phyloP scores from a whole-genome alignment of 2,113 vertebrate genomes.

The Epinephelus cyanopodus region DNA sequence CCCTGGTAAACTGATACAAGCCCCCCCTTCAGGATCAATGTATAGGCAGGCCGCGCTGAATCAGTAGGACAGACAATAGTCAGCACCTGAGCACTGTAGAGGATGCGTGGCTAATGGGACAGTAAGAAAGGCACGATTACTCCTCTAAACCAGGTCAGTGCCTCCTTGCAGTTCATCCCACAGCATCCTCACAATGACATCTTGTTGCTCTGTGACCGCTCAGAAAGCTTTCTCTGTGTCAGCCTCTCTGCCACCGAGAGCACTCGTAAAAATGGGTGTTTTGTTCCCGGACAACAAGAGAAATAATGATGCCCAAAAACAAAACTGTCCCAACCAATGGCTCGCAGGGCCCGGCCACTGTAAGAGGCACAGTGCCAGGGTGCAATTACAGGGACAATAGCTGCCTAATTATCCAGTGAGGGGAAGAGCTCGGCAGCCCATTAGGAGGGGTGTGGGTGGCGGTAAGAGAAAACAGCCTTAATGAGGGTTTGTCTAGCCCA shows the following conservation, averaged over 20 bases:
- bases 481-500: slow-evolving; percentile 82
- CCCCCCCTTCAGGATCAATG: slow-evolving; percentile 9
- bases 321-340: slow-evolving; percentile 72
- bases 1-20: slow-evolving; percentile 52
- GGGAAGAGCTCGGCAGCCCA: slow-evolving; percentile 73
- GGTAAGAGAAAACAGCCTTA: slow-evolving; percentile 77
- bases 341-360: slow-evolving; percentile 59
- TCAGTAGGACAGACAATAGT: slow-evolving; percentile 23
- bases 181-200: slow-evolving; percentile 72
- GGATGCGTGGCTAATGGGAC: slow-evolving; percentile 34
- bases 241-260: slow-evolving; percentile 50
- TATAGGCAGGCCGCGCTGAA: slow-evolving; percentile 29
- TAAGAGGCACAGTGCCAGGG: slow-evolving; percentile 68
- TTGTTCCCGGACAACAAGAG: slow-evolving; percentile 75
- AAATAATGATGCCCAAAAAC: slow-evolving; percentile 81
- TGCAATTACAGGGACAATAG: slow-evolving; percentile 83
- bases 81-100: slow-evolving; percentile 48
- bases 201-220: slow-evolving; percentile 66
- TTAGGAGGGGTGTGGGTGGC: slow-evolving; percentile 70
- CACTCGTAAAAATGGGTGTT: slow-evolving; percentile 73
- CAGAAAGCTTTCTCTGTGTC: slow-evolving; percentile 67
- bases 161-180: slow-evolving; percentile 70
- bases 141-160: slow-evolving; percentile 74
- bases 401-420: slow-evolving; percentile 83
- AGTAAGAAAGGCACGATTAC: slow-evolving; percentile 25